A percentile compares a stretch with the other conserved stretches of the same genome.
Evolutionary conservation across 23 tunicate genomes (phyloP).

Genomic region (Diplosoma virens): DNA sequence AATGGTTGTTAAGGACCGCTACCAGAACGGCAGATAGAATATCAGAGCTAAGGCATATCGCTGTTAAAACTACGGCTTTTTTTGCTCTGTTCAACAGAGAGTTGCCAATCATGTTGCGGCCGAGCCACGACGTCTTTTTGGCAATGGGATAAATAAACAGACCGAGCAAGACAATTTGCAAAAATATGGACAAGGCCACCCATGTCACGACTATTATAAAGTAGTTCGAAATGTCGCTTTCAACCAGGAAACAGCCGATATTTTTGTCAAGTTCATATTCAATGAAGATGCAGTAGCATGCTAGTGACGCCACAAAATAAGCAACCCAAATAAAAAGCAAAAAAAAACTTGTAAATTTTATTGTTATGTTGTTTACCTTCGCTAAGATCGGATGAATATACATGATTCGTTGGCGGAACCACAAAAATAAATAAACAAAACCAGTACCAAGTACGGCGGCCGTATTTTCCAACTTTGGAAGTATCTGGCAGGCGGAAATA

Average conservation of each 20-base stretch:
- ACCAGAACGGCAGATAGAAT: slow-evolving; percentile 29
- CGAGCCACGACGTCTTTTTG: not conserved
- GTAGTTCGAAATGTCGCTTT: not conserved
- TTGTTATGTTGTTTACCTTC: slow-evolving; percentile 30
- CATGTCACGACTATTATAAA: slow-evolving; percentile 17
- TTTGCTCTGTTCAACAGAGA: slow-evolving; percentile 30
- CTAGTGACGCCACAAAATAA: slow-evolving; percentile 17
- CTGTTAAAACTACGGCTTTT: slow-evolving; percentile 46
- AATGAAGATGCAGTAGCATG: slow-evolving; percentile 3
- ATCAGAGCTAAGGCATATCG: slow-evolving; percentile 42
- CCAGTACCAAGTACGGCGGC: not conserved
- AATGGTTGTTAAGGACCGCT: not conserved
- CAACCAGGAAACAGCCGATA: slow-evolving; percentile 25
- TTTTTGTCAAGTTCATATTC: slow-evolving; percentile 11
- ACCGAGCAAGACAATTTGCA: slow-evolving; percentile 60
- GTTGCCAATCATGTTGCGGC: not conserved
- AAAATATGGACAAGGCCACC: slow-evolving; percentile 32
- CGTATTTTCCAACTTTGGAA: not conserved
- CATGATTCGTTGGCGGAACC: slow-evolving; percentile 69
- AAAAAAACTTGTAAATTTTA: slow-evolving; percentile 27
- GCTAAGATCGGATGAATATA: slow-evolving; percentile 50
- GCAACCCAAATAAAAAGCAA: slow-evolving; percentile 38
- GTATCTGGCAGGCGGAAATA: not conserved
- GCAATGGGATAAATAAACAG: slow-evolving; percentile 50
- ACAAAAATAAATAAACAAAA: slow-evolving; percentile 44